Base-by-base conservation (phyloP, 1,140 invertebrate genomes). In the Drosophila micromelanica region DNA sequence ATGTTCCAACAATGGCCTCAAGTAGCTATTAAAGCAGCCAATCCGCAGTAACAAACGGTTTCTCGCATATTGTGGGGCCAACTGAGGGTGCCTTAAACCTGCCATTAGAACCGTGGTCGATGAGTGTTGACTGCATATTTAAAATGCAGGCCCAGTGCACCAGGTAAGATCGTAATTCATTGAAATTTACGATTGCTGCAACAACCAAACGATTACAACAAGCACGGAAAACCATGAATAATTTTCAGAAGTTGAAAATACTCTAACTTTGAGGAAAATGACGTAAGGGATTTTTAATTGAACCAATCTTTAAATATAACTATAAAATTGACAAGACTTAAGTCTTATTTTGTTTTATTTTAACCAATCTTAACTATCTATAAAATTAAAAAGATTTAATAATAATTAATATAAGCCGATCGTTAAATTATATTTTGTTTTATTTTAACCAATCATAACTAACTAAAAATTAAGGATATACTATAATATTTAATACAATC, bases 101-200 rank as follows among this genome's bases (percentile, higher is more conserved):
- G 62, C 76, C 63, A 74, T 79, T 79, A 79, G 77, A 69, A 68
- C 30, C 60, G 65, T n/a, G n/a, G n/a, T 61, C 64, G 79, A 64
- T 62, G 81, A 76, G 78, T 85, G 78, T 73, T 65, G 68, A 86
- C 69, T 77, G 48, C 78, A 77, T 81, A 78, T 79, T 82, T 84
- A 84, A 81, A 81, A 84, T 84, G 80, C 79, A 82, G 80, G 75
- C 80, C 71, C 51, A 63, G 43, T 84, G 75, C 71, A 68, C 49
- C 69, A 77, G 67, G 64, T 85, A 74, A 80, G 76, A 74, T 87
- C 81, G 81, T 85, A 87, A 87, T 70, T 85, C 81, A 87, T 69
- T 81, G 57, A 78, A 87, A 81, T 87, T 85, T 87, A 84, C 81
- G 81, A 86, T 80, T 80, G 56, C 67, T 65, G 51, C 75, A 80